Percentiles rank a stretch among this genome's conserved stretches.
These are phyloP conservation scores for Augiades crinisus DNA, from an alignment of 2,888 invertebrate species.

Conservation along the genomic window DNA sequence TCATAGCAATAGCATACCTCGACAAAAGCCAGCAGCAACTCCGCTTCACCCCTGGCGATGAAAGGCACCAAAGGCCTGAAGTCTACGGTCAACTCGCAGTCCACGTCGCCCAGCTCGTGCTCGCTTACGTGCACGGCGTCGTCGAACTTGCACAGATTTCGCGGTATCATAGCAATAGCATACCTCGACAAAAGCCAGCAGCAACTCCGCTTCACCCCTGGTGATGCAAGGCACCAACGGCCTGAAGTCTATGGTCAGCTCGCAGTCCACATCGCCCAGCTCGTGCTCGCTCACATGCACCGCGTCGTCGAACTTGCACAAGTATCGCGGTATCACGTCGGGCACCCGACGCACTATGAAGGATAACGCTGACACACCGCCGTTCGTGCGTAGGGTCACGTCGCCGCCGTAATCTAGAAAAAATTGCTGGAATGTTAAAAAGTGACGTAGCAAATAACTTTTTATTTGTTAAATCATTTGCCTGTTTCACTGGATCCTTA, in stretches of 20 bases:
- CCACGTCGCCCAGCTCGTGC: constrained; percentile 92
- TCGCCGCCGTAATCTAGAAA: constrained; percentile 87
- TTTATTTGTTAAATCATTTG: no score
- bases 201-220: constrained; percentile 85
- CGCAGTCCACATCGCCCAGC: constrained; percentile 92
- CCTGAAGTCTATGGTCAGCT: constrained; percentile 83
- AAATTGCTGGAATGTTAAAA: no score
- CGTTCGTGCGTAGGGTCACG: constrained; percentile 89
- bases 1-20: constrained; percentile 70
- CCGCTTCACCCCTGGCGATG: constrained; percentile 84
- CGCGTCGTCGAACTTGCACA: constrained; percentile 87
- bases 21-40: constrained; percentile 85
- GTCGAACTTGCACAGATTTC: constrained; percentile 86
- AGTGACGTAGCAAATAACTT: no score
- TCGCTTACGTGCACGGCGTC: constrained; percentile 89
- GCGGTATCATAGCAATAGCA: constrained; percentile 74
- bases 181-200: constrained; percentile 87
- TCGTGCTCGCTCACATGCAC: constrained; percentile 92
- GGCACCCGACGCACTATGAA: constrained; percentile 93
- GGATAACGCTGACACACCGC: constrained; percentile 89
- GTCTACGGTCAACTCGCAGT: constrained; percentile 87
- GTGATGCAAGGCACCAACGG: constrained; percentile 83
- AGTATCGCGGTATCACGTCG: constrained; percentile 87
- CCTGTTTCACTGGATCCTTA: no score
- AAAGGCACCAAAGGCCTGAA: constrained; percentile 83